phyloP scores from a whole-genome alignment of 1,140 invertebrate genomes.

The Trachymyrmex cornetzi region DNA sequence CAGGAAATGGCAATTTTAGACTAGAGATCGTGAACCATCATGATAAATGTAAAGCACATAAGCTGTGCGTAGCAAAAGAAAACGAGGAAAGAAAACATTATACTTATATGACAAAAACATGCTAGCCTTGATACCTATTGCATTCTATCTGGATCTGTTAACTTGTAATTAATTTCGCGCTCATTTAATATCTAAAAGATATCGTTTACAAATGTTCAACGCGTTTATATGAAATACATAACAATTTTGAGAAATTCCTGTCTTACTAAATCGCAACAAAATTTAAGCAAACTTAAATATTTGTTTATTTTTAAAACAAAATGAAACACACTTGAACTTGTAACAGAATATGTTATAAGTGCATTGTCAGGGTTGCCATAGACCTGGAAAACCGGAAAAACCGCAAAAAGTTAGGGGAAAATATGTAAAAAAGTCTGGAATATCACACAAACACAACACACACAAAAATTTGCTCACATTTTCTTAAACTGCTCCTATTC shows the following conservation, averaged over 20 bases:
- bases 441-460: no score
- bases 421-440: no score
- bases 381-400: no score
- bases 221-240: not conserved
- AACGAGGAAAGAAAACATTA: constrained; percentile 67
- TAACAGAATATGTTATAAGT: not conserved
- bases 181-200: constrained; percentile 42
- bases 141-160: not conserved
- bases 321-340: not conserved
- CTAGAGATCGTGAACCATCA: constrained; percentile 92
- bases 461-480: no score
- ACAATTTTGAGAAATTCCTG: not conserved
- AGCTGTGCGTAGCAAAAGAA: constrained; percentile 88
- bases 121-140: constrained; percentile 18
- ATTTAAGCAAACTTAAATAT: not conserved
- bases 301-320: not conserved
- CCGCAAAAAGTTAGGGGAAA: no score
- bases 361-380: no score
- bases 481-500: no score
- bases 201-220: constrained; percentile 8
- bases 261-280: not conserved
- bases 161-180: constrained; percentile 22
- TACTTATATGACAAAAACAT: constrained; percentile 52
- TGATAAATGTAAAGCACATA: constrained; percentile 92
- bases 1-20: constrained; percentile 92